These are phyloP conservation scores for Meta bourneti DNA, from an alignment of 2,888 invertebrate species.

Conservation along the genomic window DNA sequence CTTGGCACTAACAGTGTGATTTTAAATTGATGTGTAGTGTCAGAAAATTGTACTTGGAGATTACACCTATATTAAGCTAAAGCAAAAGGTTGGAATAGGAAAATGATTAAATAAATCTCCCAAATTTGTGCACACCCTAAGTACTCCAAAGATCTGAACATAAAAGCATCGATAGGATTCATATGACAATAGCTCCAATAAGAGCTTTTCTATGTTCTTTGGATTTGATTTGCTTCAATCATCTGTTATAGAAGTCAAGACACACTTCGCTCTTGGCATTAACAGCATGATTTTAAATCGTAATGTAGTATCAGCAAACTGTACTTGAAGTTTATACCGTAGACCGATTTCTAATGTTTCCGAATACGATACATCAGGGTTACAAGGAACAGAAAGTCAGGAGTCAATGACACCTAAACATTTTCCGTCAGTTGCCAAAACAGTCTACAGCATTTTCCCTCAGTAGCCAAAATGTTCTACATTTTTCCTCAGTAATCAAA, in stretches of 20 bases:
- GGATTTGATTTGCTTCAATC: not conserved
- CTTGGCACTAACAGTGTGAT: not conserved
- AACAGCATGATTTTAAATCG: not conserved
- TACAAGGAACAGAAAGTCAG: no score
- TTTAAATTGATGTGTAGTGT: not conserved
- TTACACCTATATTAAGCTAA: not conserved
- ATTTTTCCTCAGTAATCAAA: no score
- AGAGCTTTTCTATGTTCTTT: not conserved
- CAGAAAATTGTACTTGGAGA: not conserved
- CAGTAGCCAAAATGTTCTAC: no score
- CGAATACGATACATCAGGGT: no score
- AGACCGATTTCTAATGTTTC: no score
- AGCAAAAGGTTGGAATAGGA: no score
- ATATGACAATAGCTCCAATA: not conserved
- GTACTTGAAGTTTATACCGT: not conserved
- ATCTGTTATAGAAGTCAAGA: not conserved
- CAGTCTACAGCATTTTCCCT: no score
- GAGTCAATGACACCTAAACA: no score
- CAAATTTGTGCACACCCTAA: not conserved
- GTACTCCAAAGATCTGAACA: not conserved
- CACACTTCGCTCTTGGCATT: not conserved
- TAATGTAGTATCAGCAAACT: not conserved
- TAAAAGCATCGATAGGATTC: not conserved
- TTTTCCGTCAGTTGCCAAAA: no score
- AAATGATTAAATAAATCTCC: no score